Percentiles rank a stretch among this genome's conserved stretches.
Evolutionary conservation across 2,888 invertebrate genomes (phyloP).

Genomic region (Lasioglossum leucozonium): DNA sequence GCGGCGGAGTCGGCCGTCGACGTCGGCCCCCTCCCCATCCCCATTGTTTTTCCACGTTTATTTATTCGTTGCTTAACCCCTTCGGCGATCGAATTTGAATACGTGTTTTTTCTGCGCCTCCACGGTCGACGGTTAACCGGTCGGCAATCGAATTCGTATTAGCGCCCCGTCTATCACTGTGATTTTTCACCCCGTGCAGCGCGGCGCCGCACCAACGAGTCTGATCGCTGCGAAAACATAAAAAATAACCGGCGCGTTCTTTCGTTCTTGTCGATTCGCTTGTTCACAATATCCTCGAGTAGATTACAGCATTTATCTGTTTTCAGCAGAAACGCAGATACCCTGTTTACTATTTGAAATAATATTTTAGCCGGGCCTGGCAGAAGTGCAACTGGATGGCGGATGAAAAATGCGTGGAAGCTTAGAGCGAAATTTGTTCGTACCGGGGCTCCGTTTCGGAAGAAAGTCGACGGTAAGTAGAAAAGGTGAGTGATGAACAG

Average conservation of each 20-base stretch:
- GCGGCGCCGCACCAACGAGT: not conserved
- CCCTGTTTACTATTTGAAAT: not conserved
- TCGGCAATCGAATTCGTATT: not conserved
- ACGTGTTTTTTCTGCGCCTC: slow-evolving; percentile 26
- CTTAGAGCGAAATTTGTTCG: slow-evolving; percentile 2
- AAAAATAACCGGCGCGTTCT: not conserved
- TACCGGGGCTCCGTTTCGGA: not conserved
- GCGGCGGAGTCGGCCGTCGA: not conserved
- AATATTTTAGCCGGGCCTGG: not conserved
- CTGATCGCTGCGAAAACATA: not conserved
- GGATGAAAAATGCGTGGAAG: not conserved
- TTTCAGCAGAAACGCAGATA: not conserved
- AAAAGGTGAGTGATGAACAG: slow-evolving; percentile 18
- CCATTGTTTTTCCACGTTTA: slow-evolving; percentile 37
- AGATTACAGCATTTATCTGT: not conserved
- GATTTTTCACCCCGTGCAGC: slow-evolving; percentile 1
- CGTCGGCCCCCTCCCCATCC: not conserved
- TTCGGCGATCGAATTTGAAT: slow-evolving; percentile 15
- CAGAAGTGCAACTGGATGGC: not conserved
- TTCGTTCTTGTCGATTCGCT: not conserved
- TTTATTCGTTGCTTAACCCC: slow-evolving; percentile 33
- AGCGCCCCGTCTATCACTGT: not conserved
- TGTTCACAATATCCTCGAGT: not conserved
- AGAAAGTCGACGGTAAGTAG: slow-evolving; percentile 12
- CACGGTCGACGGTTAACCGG: slow-evolving; percentile 29